Evolutionary conservation across 2,797 vertebrate species (phyloP), one percentile per base, ranked within the genome.

Genomic region (Delichon dasypus): DNA sequence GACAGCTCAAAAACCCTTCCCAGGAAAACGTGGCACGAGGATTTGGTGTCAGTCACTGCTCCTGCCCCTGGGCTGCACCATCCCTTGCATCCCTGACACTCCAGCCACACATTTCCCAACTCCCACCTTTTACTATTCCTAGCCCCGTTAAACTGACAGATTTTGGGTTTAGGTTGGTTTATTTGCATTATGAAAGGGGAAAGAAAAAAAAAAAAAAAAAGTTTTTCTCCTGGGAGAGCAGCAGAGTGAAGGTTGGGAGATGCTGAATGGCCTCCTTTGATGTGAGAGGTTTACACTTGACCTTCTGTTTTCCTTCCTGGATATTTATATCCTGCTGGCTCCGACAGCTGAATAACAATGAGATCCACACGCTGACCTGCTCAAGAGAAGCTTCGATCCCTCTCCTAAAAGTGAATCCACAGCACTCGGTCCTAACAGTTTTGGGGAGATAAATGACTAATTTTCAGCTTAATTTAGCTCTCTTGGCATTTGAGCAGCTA

Each of bases 241-340:
- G 67, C 45, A 38, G 38, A 85, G 64, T 4, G 83, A 88, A 80
- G 42, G 73, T 0, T 77, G 80, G 83, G 74, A 92, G 85, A 65
- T 66, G 82, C 78, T 50, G 44, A 40, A n/a, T 26, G 34, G 70
- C n/a, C 58, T 74, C 85, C 61, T 90, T 73, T 73, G 48, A 90
- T 76, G 44, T 2, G 53, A 89, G 81, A 79, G 47, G 25, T 82
- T 92, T 94, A 66, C 67, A 82, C 60, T 44, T 64, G 70, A 94
- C 92, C 83, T 94, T 68, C 81, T 81, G 2, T 51, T 90, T 94
- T 92, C 65, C 75, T 92, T 83, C 78, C 65, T 62, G 61, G 67
- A 19, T 89, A 87, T 85, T 93, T 92, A 85, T 71, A 83, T 42
- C 90, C 85, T 7, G 9, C 7, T 65, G 85, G 76, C 76, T 89